These are phyloP conservation scores for Catostomus latipinnis DNA, from an alignment of 2,797 vertebrate species.

Conservation along the genomic window DNA sequence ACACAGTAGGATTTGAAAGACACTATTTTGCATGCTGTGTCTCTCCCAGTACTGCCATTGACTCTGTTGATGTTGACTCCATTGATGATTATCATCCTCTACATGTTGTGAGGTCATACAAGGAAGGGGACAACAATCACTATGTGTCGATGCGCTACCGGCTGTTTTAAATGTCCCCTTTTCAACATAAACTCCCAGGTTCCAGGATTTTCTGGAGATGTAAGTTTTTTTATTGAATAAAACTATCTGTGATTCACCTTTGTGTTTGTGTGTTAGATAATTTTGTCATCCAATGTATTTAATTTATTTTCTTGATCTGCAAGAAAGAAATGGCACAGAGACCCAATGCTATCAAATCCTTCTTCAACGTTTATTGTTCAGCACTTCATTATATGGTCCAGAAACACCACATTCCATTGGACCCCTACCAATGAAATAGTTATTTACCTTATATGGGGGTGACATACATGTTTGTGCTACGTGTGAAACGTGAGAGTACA, in stretches of 20 bases:
- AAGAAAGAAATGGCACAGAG: too few species aligned
- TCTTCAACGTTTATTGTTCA: too few species aligned
- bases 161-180: not conserved
- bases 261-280: not conserved
- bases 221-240: not conserved
- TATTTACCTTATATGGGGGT: too few species aligned
- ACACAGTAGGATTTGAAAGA: slow-evolving; percentile 9
- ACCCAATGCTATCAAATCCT: too few species aligned
- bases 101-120: not conserved
- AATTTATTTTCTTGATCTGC: too few species aligned
- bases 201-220: not conserved
- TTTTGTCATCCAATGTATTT: too few species aligned
- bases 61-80: not conserved
- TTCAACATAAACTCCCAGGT: not conserved
- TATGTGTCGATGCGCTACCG: not conserved
- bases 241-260: not conserved
- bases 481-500: too few species aligned
- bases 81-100: slow-evolving; percentile 10
- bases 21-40: not conserved
- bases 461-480: too few species aligned
- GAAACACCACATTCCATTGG: too few species aligned
- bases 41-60: not conserved
- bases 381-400: too few species aligned
- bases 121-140: not conserved
- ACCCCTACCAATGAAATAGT: too few species aligned